phyloP scores from a whole-genome alignment of 2,797 vertebrate species.

The Tachyglossus aculeatus region DNA sequence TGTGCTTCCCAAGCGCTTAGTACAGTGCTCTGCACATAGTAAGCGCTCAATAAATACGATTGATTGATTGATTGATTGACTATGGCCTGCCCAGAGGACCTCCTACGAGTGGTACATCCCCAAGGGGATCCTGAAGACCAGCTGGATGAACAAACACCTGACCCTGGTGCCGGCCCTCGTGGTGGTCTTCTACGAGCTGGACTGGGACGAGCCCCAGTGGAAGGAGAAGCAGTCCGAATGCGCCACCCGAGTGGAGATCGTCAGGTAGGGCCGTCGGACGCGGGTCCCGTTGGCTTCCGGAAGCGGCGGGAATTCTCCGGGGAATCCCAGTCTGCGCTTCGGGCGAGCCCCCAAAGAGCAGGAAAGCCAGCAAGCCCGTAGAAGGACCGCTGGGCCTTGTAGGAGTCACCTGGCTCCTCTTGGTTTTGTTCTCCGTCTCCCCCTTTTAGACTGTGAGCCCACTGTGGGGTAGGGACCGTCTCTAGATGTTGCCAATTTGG shows the following conservation, averaged over 20 bases:
- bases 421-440: too few relatives aligned
- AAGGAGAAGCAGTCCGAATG: constrained; percentile 97
- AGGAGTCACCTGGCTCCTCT: too few relatives aligned
- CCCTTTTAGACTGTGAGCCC: too few relatives aligned
- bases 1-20: too few relatives aligned
- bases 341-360: neutral
- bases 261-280: constrained; percentile 78
- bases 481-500: too few relatives aligned
- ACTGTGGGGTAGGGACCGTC: too few relatives aligned
- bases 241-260: constrained; percentile 95
- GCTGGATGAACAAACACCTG: constrained; percentile 98
- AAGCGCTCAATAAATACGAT: too few relatives aligned
- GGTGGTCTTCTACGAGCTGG: constrained; percentile 96
- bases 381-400: neutral
- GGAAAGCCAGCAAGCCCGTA: neutral
- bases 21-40: too few relatives aligned
- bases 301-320: too few relatives aligned
- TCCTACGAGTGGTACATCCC: constrained; percentile 99
- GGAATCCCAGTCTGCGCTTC: neutral
- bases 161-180: constrained; percentile 95
- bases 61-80: too few relatives aligned
- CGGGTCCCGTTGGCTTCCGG: too few relatives aligned
- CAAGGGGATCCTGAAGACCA: constrained; percentile 95
- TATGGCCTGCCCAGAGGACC: constrained; percentile 91
- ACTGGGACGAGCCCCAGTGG: constrained; percentile 98